Conservation (phyloP, 2,113 vertebrate species). For the Thinocorus orbignyianus region DNA sequence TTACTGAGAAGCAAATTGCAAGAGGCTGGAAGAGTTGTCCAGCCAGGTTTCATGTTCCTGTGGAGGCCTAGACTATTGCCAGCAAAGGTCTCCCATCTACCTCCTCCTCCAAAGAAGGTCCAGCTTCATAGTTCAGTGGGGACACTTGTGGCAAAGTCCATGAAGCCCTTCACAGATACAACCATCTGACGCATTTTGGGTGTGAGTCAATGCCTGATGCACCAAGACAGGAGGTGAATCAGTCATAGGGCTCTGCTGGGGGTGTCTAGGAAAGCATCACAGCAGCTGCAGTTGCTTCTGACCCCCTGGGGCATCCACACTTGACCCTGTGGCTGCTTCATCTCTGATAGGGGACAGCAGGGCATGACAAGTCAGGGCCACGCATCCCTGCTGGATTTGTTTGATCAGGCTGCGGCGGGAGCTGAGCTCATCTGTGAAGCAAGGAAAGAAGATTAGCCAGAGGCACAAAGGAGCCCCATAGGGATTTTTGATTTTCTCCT, state of each 20-base stretch:
- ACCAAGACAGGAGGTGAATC: slow-evolving; percentile 50
- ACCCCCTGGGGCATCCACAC: background rate
- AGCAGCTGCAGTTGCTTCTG: background rate
- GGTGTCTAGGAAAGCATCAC: slow-evolving; percentile 7
- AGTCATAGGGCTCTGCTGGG: slow-evolving; percentile 34
- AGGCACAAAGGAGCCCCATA: background rate
- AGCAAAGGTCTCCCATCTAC: background rate
- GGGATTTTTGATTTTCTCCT: slow-evolving; percentile 36
- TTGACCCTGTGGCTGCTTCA: background rate
- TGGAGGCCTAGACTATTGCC: fast-evolving
- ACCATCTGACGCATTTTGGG: background rate
- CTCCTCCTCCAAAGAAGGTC: background rate
- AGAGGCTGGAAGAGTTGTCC: background rate
- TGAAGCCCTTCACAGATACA: background rate
- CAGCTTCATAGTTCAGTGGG: background rate
- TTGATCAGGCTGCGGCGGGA: background rate
- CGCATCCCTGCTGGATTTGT: background rate
- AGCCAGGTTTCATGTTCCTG: background rate
- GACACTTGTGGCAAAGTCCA: background rate
- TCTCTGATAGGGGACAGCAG: background rate
- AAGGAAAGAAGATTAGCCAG: background rate
- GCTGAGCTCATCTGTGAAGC: background rate
- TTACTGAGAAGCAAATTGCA: background rate
- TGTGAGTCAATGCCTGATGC: slow-evolving; percentile 53
- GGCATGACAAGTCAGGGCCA: background rate